Conservation (phyloP, 2,888 invertebrate species). For the Agonopterix heracliana region DNA sequence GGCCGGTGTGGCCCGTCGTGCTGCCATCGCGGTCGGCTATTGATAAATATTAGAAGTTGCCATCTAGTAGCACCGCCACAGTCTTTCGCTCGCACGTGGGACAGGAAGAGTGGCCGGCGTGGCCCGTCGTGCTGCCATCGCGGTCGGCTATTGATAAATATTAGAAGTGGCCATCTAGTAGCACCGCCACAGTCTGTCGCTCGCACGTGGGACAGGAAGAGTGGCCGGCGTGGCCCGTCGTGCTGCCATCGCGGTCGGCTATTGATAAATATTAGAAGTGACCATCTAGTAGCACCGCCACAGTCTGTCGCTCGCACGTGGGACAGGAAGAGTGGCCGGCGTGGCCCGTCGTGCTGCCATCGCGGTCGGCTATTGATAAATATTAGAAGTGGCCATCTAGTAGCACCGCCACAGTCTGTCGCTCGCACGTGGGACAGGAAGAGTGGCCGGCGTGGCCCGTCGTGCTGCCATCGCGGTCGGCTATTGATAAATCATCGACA, state of each 20-base stretch:
- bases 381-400: slow-evolving; percentile 10
- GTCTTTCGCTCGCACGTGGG: slow-evolving; percentile 20
- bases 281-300: too few species aligned
- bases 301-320: too few species aligned
- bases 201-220: slow-evolving; percentile 42
- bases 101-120: slow-evolving; percentile 52
- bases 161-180: too few species aligned
- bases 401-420: slow-evolving; percentile 3
- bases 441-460: slow-evolving; percentile 48
- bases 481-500: slow-evolving; percentile 69
- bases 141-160: slow-evolving; percentile 30
- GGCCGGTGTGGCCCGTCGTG: slow-evolving; percentile 51
- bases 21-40: slow-evolving; percentile 36
- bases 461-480: slow-evolving; percentile 57
- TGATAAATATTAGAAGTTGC: too few species aligned
- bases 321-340: slow-evolving; percentile 52
- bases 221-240: slow-evolving; percentile 48
- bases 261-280: slow-evolving; percentile 49
- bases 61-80: too few species aligned
- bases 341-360: slow-evolving; percentile 54
- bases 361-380: slow-evolving; percentile 63
- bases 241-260: slow-evolving; percentile 56
- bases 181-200: slow-evolving; percentile 5
- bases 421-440: slow-evolving; percentile 38
- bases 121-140: slow-evolving; percentile 58